Evolutionary conservation across 2,888 invertebrate species (phyloP).

Genomic region (Pheosia tremula): DNA sequence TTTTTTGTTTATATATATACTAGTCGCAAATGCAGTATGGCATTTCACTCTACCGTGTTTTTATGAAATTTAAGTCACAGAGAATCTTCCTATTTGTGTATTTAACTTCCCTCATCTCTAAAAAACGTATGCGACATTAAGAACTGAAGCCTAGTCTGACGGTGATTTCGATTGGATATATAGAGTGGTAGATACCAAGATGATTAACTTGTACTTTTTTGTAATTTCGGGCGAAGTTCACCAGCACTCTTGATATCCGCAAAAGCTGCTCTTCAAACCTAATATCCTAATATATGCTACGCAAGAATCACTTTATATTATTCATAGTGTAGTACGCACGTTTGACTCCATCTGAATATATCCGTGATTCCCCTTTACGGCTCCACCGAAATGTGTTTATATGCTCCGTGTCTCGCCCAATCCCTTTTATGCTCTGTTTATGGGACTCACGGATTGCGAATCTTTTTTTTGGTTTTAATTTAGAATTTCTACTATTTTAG

Average conservation of each 20-base stretch:
- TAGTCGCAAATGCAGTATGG: no score
- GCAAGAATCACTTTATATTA: constrained; percentile 31
- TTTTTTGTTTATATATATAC: neutral
- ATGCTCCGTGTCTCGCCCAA: constrained; percentile 33
- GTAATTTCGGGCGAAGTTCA: no score
- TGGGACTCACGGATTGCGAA: constrained; percentile 3
- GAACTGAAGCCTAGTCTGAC: no score
- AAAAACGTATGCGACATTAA: no score
- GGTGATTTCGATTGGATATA: no score
- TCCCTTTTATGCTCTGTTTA: constrained; percentile 35
- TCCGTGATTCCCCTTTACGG: constrained; percentile 45
- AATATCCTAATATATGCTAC: constrained; percentile 6
- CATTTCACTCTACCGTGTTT: no score
- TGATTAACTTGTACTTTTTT: no score
- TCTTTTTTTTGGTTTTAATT: constrained; percentile 20
- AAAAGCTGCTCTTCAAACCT: constrained; percentile 7
- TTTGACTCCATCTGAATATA: constrained; percentile 21
- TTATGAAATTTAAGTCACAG: no score
- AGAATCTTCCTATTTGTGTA: no score
- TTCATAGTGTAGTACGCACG: constrained; percentile 34
- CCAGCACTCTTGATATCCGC: neutral
- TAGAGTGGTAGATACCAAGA: no score
- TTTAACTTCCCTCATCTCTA: no score
- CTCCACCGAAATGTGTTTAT: constrained; percentile 47
- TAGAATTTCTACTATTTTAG: constrained; percentile 26